Base-by-base conservation (phyloP, 1,140 invertebrate species). In the Chironomus tepperi region DNA sequence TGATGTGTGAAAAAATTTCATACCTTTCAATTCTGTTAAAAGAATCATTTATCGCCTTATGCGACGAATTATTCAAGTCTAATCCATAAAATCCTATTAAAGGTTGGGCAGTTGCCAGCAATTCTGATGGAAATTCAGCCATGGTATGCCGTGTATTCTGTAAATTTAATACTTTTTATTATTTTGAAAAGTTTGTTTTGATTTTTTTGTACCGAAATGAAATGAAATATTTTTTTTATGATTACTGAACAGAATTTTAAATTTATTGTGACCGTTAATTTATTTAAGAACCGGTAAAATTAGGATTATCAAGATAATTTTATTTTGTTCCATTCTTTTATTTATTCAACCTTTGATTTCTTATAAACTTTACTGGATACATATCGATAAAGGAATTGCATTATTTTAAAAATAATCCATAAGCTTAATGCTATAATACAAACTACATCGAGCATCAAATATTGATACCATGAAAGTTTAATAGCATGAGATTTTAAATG, bases 11-110 rank as follows among this genome's bases (percentile, higher is more conserved):
- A 34, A 72, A 75, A 64, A 57, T 19, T n/a, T 5, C 72, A n/a
- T 76, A 78, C 77, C 76, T 77, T 79, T 97, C 94, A 2, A 89
- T 87, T 21, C 93, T 86, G 80, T 91, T 93, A 81, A 98, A 96
- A 0, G 92, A 90, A 81, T 98, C 95, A 95, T 94, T 98, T 79
- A 98, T 92, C 42, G 90, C 86, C 79, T 92, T 91, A 81, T 98
- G 96, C 43, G 94, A 85, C 10, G 92, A 86, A 87, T 97, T 96
- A 77, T 90, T 90, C 9, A 90, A 87, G 81, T 98, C 95, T 73
- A 98, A 84, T 16, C 96, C 96, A 76, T 90, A 90, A 43, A 98
- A 85, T 18, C 91, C 92, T 47, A 98, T 89, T 67, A 97, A 83
- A 19, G 93, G 91, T 79, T 92, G 86, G 12, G 96, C 93, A 78